Conservation (phyloP, 2,113 vertebrate genomes). For the Lagopus muta region DNA sequence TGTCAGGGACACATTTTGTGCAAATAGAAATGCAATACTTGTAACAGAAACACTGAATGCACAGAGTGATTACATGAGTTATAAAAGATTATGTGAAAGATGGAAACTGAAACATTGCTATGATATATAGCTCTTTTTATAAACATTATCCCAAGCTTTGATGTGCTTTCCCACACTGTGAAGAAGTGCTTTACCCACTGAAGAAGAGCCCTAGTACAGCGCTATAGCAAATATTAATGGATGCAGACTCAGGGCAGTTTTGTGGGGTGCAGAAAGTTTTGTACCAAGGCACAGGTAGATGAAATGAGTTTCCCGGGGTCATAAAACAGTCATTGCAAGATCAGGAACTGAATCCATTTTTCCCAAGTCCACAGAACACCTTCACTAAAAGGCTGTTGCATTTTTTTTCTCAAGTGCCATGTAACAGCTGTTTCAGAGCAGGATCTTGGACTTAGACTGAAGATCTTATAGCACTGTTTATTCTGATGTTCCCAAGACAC, state of each 20-base stretch:
- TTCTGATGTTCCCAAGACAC: background rate
- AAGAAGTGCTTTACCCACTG: background rate
- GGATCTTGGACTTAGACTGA: background rate
- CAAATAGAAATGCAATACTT: background rate
- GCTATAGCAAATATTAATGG: background rate
- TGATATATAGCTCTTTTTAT: background rate
- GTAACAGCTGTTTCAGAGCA: background rate
- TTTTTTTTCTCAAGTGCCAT: background rate
- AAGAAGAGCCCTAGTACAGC: background rate
- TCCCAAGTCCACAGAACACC: background rate
- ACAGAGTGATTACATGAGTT: background rate
- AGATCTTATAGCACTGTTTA: background rate
- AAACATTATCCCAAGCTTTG: background rate
- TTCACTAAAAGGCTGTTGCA: background rate
- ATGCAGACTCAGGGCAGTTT: background rate
- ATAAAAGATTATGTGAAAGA: background rate
- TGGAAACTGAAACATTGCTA: rapidly evolving
- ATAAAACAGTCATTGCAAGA: background rate
- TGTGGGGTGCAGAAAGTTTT: background rate
- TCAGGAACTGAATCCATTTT: background rate
- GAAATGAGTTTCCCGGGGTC: background rate
- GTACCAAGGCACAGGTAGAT: background rate
- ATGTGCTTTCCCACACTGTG: background rate
- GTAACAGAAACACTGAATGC: background rate
- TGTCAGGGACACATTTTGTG: background rate